phyloP scores from a whole-genome alignment of 2,888 invertebrate species.

The Cheiracanthium punctorium region DNA sequence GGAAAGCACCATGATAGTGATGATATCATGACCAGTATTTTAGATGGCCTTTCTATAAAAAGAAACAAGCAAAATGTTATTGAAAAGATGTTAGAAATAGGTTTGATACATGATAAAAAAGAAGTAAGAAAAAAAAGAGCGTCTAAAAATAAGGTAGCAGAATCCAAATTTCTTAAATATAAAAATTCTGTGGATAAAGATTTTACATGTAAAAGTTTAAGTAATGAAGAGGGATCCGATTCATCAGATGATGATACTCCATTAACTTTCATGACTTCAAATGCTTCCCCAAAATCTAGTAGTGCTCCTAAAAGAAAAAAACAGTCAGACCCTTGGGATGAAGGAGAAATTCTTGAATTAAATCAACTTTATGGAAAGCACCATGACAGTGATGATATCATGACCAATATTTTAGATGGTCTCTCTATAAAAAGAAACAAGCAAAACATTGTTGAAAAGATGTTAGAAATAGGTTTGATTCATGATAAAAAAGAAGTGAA shows the following conservation, averaged over 20 bases:
- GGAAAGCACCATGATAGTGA: background rate
- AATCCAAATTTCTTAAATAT: background rate
- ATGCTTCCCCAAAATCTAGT: background rate
- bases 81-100: conserved; percentile 42
- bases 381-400: background rate
- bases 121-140: background rate
- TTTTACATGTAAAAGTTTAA: background rate
- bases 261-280: background rate
- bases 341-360: background rate
- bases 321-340: background rate
- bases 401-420: background rate
- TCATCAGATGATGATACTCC: conserved; percentile 85
- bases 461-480: conserved; percentile 39
- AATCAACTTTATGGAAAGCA: background rate
- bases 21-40: conserved; percentile 29
- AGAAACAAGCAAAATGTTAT: conserved; percentile 17
- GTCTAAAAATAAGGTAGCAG: background rate
- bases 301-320: background rate
- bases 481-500: conserved; percentile 4
- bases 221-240: conserved; percentile 81
- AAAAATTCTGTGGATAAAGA: background rate
- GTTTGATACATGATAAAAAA: conserved; percentile 22
- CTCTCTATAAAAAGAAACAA: conserved; percentile 17
- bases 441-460: conserved; percentile 27
- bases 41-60: conserved; percentile 6